Base-by-base conservation (phyloP, 2,113 vertebrate species). In the Menura novaehollandiae region DNA sequence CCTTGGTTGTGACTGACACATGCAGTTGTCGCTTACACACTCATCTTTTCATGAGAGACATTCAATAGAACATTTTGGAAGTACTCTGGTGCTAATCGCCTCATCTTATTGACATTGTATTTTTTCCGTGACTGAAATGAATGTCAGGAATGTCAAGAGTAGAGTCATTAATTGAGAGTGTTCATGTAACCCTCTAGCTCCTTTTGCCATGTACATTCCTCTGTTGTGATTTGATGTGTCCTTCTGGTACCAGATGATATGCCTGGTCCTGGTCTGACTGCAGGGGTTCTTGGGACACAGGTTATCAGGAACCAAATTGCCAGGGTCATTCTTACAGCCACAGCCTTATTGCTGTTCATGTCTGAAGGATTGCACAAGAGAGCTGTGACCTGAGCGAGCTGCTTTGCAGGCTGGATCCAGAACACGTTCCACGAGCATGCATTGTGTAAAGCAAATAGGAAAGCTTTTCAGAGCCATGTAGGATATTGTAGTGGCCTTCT, bases 311-410 rank as follows among this genome's bases (percentile, higher is more conserved):
- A 73, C 26, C 15, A 28, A 37, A 49, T 58, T 63, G 10, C 51
- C 26, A 77, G 49, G 55, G 47, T 3, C 0, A 0, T 30, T 91
- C 33, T n/a, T 47, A 39, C 14, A 77, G 15, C 14, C 27, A 16
- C 33, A 55, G 10, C 6, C 22, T 32, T 44, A 53, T n/a, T 74
- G 21, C 41, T 62, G 9, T 60, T 78, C 16, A 6, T 10, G 39
- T 44, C 24, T 6, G 4, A 71, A 58, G 15, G 37, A 37, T 26
- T 53, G 21, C 17, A 52, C 15, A 49, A 32, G 17, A 60, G 24
- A 62, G 2, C 21, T 77, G 51, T 66, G 21, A 37, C 47, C 39
- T 20, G 13, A 68, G 22, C 0, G 0, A 81, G 13, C 2, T 53
- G 20, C 13, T 80, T 84, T 71, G 15, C 18, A 72, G 33, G 26